Evolutionary conservation across 2,797 vertebrate genomes (phyloP).

Genomic region (Labeo calbasu): DNA sequence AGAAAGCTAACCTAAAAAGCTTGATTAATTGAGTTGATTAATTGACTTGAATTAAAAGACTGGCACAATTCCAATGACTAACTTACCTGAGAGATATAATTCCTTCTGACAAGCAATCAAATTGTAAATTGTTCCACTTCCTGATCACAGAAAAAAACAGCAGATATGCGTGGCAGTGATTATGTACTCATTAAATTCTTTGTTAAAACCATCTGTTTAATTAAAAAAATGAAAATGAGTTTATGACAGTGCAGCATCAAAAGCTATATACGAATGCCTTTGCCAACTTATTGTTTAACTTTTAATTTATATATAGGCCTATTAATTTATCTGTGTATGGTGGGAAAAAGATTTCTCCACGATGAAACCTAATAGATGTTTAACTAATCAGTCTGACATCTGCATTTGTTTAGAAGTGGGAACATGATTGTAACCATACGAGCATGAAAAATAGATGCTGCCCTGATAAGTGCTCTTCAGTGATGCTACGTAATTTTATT

Average conservation of each 20-base stretch:
- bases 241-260: conserved; percentile 64
- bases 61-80: conserved; percentile 76
- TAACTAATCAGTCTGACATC: conserved; percentile 48
- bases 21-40: conserved; percentile 79
- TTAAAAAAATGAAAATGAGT: conserved; percentile 69
- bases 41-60: conserved; percentile 77
- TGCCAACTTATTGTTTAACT: conserved; percentile 54
- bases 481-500: not conserved
- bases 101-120: conserved; percentile 80
- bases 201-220: conserved; percentile 79
- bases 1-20: conserved; percentile 63
- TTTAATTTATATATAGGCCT: conserved; percentile 59
- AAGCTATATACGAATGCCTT: conserved; percentile 52
- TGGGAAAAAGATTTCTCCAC: not conserved
- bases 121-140: conserved; percentile 80
- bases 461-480: conserved; percentile 29
- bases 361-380: conserved; percentile 46
- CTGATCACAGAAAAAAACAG: conserved; percentile 72
- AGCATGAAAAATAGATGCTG: conserved; percentile 50
- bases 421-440: conserved; percentile 60
- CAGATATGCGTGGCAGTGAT: conserved; percentile 76
- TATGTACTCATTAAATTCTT: conserved; percentile 80
- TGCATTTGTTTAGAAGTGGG: conserved; percentile 37
- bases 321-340: conserved; percentile 35
- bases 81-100: conserved; percentile 76